These are phyloP conservation scores for Bujurquina vittata DNA, from an alignment of 2,113 vertebrate species.

Conservation along the genomic window DNA sequence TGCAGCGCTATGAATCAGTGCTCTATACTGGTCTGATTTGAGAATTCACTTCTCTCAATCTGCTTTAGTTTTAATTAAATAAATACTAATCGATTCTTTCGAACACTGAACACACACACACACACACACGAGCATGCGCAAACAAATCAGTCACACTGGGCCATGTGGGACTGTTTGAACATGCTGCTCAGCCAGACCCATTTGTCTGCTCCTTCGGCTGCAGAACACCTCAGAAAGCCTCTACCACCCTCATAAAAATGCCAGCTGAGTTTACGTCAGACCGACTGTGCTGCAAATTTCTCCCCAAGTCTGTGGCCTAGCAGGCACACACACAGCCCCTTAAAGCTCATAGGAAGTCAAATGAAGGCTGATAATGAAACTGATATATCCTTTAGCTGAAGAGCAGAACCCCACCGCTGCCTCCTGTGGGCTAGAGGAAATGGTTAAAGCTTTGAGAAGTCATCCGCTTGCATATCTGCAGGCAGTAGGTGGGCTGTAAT, in stretches of 20 bases:
- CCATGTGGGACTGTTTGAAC: slow-evolving; percentile 65
- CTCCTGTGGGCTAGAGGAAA: neutral
- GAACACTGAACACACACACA: neutral
- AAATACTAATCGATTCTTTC: slow-evolving; percentile 48
- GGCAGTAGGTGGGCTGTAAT: neutral
- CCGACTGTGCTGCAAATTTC: slow-evolving; percentile 67
- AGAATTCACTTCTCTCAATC: neutral
- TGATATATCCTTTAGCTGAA: slow-evolving; percentile 47
- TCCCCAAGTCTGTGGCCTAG: slow-evolving; percentile 43
- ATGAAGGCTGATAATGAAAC: slow-evolving; percentile 49
- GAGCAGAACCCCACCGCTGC: slow-evolving; percentile 28
- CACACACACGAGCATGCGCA: slow-evolving; percentile 34
- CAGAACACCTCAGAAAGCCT: slow-evolving; percentile 33
- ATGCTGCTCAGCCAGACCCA: slow-evolving; percentile 67
- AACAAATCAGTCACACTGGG: slow-evolving; percentile 64
- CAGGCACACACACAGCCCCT: slow-evolving; percentile 16
- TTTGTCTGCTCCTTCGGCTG: slow-evolving; percentile 73
- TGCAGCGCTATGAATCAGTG: too few relatives aligned
- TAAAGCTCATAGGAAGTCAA: slow-evolving; percentile 29
- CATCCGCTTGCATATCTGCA: neutral
- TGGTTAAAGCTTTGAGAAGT: slow-evolving; percentile 7
- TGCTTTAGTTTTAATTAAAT: slow-evolving; percentile 32
- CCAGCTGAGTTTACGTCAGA: slow-evolving; percentile 72
- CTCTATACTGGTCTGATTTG: too few relatives aligned
- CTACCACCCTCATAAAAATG: slow-evolving; percentile 76